Base-by-base conservation (phyloP, 2,797 vertebrate species). In the Eupleurogrammus muticus region DNA sequence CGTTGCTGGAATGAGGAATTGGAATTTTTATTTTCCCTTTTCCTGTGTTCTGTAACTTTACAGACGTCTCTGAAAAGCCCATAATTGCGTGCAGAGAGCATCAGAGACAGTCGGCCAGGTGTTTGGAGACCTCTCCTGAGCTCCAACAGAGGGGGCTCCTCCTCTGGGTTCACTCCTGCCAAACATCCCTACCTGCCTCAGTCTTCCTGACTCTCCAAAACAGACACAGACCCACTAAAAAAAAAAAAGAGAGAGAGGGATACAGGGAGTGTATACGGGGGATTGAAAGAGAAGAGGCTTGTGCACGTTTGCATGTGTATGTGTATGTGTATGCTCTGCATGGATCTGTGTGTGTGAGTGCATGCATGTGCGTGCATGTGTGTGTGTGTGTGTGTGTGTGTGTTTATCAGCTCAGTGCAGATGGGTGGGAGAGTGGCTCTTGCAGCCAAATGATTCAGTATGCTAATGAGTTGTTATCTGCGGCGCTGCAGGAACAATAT, bases 381-480 rank as follows among this genome's bases (percentile, higher is more conserved):
- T 52, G 40, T 40, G 70, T 21, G 21, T 23, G 75, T 56, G 8
- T 59, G 64, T 35, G 47, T 20, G 52, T 24, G 55, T 69, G 82
- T 90, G 88, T 93, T 94, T 93, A 94, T 93, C 93, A 92, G 92
- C 85, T 87, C 87, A 54, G 87, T 92, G 90, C 92, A 94, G 92
- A 92, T 94, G 93, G 91, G 90, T 93, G 91, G 93, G 89, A 91
- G 91, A 93, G 90, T 91, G 90, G 88, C 93, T 93, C 91, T 92
- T 86, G 90, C 91, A 92, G 92, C 92, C 92, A 94, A 92, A 93
- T 91, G 90, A 92, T 94, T 94, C 92, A 92, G 91, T 94, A 94
- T 94, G 92, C 92, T 93, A 94, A 94, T 94, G 89, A 93, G 90
- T 90, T 92, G 90, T 93, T 94, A 94, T 94, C 93, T 92, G 87